These are phyloP conservation scores for Paraescarpia echinospica DNA, from an alignment of 1,140 invertebrate species.

Conservation along the genomic window DNA sequence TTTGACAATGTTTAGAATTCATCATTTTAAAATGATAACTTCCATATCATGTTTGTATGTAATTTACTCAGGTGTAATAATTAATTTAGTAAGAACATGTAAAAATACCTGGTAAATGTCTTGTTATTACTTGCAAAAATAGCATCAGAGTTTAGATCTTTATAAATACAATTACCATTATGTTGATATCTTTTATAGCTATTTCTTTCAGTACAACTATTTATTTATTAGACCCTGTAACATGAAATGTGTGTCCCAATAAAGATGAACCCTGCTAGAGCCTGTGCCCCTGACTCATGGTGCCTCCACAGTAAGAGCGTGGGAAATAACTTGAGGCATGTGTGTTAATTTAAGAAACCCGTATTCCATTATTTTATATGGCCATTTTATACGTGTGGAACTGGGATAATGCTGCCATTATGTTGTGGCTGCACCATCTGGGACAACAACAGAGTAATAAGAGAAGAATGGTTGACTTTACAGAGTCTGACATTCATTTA, in stretches of 20 bases:
- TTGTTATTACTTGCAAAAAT: background rate
- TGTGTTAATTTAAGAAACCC: background rate
- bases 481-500: background rate
- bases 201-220: background rate
- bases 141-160: background rate
- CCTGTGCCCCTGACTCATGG: background rate
- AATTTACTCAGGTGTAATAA: background rate
- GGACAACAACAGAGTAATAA: background rate
- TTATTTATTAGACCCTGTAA: background rate
- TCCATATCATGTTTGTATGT: background rate
- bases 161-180: background rate
- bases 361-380: conserved; percentile 1
- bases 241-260: background rate
- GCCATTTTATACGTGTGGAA: background rate
- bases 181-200: background rate
- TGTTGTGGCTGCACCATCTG: background rate
- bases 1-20: background rate
- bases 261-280: background rate
- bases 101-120: background rate
- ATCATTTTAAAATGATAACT: background rate
- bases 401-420: background rate
- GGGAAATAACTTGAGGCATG: background rate
- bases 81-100: background rate
- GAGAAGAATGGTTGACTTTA: background rate
- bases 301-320: background rate